Evolutionary conservation across 2,113 vertebrate species (phyloP).

Genomic region (Fregetta grallaria): DNA sequence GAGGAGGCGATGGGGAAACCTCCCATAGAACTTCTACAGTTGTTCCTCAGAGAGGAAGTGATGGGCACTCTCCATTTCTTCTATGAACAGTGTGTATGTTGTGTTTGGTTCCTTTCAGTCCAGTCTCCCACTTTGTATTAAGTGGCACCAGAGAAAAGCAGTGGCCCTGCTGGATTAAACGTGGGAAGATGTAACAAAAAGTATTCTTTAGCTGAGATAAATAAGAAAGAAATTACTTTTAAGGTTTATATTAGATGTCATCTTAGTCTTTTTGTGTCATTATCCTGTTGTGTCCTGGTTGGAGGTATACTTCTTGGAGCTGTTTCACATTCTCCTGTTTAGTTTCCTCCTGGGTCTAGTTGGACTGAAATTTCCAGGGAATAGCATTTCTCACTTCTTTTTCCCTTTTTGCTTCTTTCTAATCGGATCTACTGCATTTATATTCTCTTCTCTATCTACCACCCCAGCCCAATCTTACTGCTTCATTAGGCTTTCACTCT

Average conservation of each 20-base stretch:
- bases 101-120: neutral
- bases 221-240: neutral
- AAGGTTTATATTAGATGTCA: neutral
- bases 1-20: neutral
- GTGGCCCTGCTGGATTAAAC: neutral
- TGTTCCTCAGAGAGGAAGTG: neutral
- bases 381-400: neutral
- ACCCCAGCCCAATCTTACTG: neutral
- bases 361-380: neutral
- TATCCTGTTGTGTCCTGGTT: neutral
- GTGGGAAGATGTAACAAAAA: neutral
- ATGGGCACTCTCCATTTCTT: neutral
- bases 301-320: neutral
- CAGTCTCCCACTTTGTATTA: neutral
- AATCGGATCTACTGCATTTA: neutral
- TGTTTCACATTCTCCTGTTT: neutral
- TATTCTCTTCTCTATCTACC: neutral
- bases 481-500: constrained; percentile 35
- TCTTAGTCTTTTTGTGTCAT: neutral
- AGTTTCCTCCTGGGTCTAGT: neutral
- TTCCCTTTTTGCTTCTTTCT: constrained; percentile 19
- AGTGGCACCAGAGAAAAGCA: neutral
- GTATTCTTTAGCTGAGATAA: neutral
- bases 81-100: neutral
- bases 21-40: neutral